A percentile compares a stretch with the other conserved stretches of the same genome.
Conservation (phyloP, 2,888 invertebrate species). For the Dugesia japonica region DNA sequence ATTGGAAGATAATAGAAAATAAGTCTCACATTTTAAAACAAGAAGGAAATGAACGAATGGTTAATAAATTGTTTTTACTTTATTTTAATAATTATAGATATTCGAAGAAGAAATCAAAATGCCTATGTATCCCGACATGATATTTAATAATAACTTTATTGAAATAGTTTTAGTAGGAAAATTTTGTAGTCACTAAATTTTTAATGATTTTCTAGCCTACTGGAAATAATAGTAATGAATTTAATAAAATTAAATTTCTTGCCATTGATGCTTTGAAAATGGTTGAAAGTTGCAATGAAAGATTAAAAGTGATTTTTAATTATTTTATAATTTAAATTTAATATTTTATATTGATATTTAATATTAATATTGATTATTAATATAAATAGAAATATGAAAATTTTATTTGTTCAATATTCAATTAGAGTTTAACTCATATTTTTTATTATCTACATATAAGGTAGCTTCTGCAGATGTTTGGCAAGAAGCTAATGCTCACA, state of each 20-base stretch:
- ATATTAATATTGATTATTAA: too few species aligned
- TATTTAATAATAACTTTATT: conserved; percentile 76
- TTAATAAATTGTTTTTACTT: background rate
- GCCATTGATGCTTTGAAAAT: background rate
- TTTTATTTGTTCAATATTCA: too few species aligned
- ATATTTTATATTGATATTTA: too few species aligned
- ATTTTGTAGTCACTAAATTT: too few species aligned
- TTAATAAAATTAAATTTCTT: background rate
- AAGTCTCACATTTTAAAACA: background rate
- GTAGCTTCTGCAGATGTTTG: background rate
- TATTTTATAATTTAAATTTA: too few species aligned
- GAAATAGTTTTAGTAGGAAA: conserved; percentile 54
- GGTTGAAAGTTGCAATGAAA: too few species aligned
- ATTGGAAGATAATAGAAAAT: background rate
- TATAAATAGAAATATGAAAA: too few species aligned
- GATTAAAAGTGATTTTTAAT: too few species aligned
- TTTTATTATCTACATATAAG: background rate
- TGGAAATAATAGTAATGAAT: too few species aligned
- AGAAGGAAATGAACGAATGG: background rate
- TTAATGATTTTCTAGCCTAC: too few species aligned
- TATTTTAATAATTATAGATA: background rate
- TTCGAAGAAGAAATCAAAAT: background rate
- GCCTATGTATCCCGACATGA: conserved; percentile 67
- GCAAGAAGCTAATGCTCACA: conserved; percentile 2
- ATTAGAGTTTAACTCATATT: too few species aligned